Percentiles rank a stretch among this genome's conserved stretches.
Conservation (phyloP, 2,888 invertebrate species). For the Dromius quadrimaculatus region DNA sequence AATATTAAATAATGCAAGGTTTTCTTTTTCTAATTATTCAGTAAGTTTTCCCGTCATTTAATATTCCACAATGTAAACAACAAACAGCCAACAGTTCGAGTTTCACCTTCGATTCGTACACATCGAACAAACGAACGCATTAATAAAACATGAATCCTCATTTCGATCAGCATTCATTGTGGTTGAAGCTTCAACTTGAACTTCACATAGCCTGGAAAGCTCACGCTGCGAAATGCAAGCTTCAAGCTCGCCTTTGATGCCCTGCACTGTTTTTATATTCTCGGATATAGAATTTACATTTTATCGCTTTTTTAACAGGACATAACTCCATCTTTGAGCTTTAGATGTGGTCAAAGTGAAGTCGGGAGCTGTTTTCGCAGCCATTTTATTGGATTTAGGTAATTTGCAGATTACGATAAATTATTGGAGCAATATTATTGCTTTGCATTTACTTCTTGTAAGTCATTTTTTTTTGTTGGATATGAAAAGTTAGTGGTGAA, state of each 20-base stretch:
- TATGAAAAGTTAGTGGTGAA: too few species aligned
- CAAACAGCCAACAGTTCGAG: constrained; percentile 8
- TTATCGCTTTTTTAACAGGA: constrained; percentile 45
- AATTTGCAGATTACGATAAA: too few species aligned
- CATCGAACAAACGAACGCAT: constrained; percentile 45
- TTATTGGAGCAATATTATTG: too few species aligned
- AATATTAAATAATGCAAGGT: too few species aligned
- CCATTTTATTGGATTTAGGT: too few species aligned
- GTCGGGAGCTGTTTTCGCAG: too few species aligned
- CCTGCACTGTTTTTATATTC: constrained; percentile 46
- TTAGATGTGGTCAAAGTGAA: constrained; percentile 9
- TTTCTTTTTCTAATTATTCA: not conserved
- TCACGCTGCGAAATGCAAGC: not conserved
- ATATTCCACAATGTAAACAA: not conserved
- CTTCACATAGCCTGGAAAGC: not conserved
- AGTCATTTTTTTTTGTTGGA: too few species aligned
- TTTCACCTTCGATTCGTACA: constrained; percentile 6
- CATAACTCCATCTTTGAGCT: constrained; percentile 24
- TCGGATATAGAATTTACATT: constrained; percentile 47
- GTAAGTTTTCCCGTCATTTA: not conserved
- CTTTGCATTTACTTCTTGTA: too few species aligned
- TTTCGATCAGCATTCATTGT: constrained; percentile 50
- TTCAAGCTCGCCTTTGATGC: constrained; percentile 7
- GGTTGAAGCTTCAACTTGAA: not conserved
- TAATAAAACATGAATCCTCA: constrained; percentile 48